phyloP scores from a whole-genome alignment of 2,113 vertebrate species.

The Eubucco bourcierii region DNA sequence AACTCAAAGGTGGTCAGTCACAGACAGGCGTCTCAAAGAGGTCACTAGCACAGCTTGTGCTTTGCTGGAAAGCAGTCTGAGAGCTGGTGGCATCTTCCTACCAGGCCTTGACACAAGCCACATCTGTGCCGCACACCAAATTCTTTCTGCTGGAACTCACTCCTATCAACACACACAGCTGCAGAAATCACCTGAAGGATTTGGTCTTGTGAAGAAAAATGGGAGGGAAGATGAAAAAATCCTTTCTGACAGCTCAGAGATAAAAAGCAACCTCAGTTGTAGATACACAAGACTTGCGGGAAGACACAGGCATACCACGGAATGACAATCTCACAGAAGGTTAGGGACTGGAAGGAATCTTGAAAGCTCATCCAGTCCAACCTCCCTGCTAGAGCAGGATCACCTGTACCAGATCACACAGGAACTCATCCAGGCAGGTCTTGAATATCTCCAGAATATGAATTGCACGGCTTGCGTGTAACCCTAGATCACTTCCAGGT shows the following conservation, averaged over 20 bases:
- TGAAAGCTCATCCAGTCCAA: too few relatives aligned
- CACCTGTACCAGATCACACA: too few relatives aligned
- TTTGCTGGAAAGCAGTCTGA: background rate
- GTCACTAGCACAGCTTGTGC: background rate
- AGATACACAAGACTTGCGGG: background rate
- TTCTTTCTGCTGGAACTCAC: background rate
- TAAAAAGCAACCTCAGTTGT: background rate
- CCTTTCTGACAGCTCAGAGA: background rate
- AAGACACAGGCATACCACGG: background rate
- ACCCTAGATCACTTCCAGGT: background rate
- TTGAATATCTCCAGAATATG: too few relatives aligned
- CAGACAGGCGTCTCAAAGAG: background rate
- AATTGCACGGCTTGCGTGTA: background rate
- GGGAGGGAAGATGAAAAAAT: fast-evolving
- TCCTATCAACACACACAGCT: background rate
- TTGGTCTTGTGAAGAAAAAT: background rate
- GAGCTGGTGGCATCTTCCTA: background rate
- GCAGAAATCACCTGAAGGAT: background rate
- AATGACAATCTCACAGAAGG: too few relatives aligned
- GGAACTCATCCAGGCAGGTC: too few relatives aligned
- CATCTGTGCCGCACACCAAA: background rate
- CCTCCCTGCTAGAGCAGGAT: too few relatives aligned
- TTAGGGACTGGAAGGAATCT: too few relatives aligned
- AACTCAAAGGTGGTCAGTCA: background rate
- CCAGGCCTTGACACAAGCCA: background rate